phyloP scores from a whole-genome alignment of 2,797 vertebrate genomes.

The Falco berigora region DNA sequence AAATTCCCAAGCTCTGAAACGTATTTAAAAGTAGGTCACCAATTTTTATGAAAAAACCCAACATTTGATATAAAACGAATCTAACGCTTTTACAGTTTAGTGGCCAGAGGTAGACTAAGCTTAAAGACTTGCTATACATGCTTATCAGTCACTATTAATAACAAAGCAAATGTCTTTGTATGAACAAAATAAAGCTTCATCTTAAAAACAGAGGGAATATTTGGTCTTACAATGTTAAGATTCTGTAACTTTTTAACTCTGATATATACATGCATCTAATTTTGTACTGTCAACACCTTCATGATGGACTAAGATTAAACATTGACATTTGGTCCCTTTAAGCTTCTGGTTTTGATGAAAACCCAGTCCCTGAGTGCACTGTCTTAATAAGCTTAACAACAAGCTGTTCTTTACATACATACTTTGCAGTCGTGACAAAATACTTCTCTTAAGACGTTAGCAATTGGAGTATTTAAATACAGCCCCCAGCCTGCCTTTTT shows the following conservation, averaged over 20 bases:
- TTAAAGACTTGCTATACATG: not conserved
- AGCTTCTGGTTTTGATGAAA: not conserved
- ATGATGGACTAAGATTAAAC: not conserved
- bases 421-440: not conserved
- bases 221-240: not conserved
- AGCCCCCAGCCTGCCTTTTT: not conserved
- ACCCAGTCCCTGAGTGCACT: not conserved
- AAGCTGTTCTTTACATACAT: not conserved
- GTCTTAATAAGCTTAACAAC: not conserved
- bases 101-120: not conserved
- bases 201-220: not conserved
- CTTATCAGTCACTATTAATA: not conserved
- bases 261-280: not conserved
- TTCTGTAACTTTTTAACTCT: not conserved
- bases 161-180: not conserved
- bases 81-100: not conserved
- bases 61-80: not conserved
- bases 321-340: not conserved
- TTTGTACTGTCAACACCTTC: not conserved
- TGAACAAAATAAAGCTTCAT: not conserved
- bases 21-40: not conserved
- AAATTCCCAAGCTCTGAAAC: slow-evolving; percentile 82
- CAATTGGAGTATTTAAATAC: not conserved
- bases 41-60: not conserved
- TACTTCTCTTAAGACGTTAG: not conserved